Base-by-base conservation (phyloP, 1,140 invertebrate species). In the Camponotus pennsylvanicus region DNA sequence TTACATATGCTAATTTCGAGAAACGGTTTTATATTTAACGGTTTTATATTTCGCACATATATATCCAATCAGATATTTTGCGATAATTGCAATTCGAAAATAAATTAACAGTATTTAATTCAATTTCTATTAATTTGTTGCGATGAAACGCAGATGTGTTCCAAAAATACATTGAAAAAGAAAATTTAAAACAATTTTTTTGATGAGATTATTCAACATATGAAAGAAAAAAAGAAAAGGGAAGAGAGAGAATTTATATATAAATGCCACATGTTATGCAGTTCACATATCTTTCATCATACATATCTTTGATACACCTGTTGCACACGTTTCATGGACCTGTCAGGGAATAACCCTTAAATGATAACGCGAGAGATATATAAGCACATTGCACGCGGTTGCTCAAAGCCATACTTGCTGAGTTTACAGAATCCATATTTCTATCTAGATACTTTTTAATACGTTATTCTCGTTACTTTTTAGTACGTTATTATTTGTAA, bases 281-380 rank as follows among this genome's bases (percentile, higher is more conserved):
- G 67, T 45, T 45, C 13, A 13, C 40, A 34, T 71, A 83, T 61
- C 55, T 75, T 83, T 49, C 78, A 34, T 80, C 40, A 13, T 37
- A 32, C 55, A 75, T 73, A 83, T 37, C 69, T 75, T 61, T 63
- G 27, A 83, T 83, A 73, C 55, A 73, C 55, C 40, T 83, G 79
- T 83, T 83, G 79, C 79, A 37, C 3, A 71, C 37, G 27, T 59
- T 73, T 73, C 40, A 73, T 59, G 40, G 27, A 73, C 59, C 27
- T 73, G 55, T 45, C 52, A 82, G 34, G n/a, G 52, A 71, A 73
- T 73, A 82, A 82, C 40, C 40, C 61, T 82, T 45, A 82, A 82
- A 82, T 82, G 55, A 71, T 71, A 71, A 7, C 45, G 37, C 11
- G 11, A 71, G 27, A 15, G 40, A 15, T 45, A 32, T 37, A 71